Evolutionary conservation across 2,888 invertebrate genomes (phyloP).

Genomic region (Syrphus vitripennis): DNA sequence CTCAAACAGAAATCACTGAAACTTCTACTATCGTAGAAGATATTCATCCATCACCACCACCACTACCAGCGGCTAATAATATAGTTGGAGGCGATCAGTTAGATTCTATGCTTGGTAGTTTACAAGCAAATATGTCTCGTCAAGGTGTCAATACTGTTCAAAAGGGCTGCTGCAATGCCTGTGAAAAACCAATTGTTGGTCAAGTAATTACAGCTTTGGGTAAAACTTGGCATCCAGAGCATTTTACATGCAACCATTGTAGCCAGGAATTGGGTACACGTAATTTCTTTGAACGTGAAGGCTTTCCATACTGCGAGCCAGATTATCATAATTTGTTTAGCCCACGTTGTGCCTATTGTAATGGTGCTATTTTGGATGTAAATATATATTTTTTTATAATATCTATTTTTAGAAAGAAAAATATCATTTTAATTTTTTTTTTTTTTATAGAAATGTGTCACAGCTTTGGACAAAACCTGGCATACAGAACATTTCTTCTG

Average conservation of each 20-base stretch:
- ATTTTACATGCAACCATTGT: conserved; percentile 99
- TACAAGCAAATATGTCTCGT: conserved; percentile 98
- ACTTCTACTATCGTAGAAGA: conserved; percentile 79
- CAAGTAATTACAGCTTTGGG: conserved; percentile 96
- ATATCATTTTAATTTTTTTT: conserved; percentile 72
- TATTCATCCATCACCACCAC: conserved; percentile 45
- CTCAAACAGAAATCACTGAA: conserved; percentile 79
- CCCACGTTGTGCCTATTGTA: conserved; percentile 98
- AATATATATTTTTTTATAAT: conserved; percentile 28
- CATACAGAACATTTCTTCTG: conserved; percentile 99
- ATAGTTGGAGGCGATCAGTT: conserved; percentile 80
- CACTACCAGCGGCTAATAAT: conserved; percentile 1
- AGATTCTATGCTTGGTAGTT: conserved; percentile 83
- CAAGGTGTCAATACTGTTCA: conserved; percentile 99
- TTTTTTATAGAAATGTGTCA: conserved; percentile 95
- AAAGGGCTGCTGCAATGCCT: conserved; percentile 99
- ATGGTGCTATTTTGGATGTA: conserved; percentile 99
- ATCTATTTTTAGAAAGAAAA: neutral
- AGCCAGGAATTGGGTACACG: conserved; percentile 97
- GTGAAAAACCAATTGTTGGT: conserved; percentile 99
- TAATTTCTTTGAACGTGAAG: conserved; percentile 99
- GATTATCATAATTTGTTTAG: conserved; percentile 99
- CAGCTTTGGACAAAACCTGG: conserved; percentile 98
- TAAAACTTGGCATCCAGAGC: conserved; percentile 99
- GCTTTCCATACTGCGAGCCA: conserved; percentile 97